These are phyloP conservation scores for Nephrotoma guestfalica DNA, from an alignment of 2,888 invertebrate genomes.

Conservation along the genomic window DNA sequence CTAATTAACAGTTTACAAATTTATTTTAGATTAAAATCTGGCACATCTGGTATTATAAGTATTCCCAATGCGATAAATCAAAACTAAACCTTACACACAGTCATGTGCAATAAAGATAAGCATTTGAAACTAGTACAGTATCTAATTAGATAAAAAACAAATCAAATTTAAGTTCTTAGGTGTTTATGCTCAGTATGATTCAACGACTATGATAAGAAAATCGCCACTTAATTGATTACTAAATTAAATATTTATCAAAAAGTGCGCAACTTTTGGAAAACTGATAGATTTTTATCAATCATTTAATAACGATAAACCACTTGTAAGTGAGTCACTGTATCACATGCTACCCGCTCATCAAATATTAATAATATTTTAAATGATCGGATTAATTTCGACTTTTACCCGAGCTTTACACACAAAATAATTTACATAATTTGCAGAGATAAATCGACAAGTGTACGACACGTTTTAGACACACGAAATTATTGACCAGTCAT, in stretches of 20 bases:
- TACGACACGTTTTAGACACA: neutral
- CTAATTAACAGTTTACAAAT: no score
- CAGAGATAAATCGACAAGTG: neutral
- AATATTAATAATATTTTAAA: no score
- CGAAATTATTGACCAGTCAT: neutral
- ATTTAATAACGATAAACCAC: neutral
- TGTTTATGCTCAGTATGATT: neutral
- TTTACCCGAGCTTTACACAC: neutral
- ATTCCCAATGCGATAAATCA: neutral
- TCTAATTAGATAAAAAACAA: neutral
- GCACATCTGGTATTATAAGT: neutral
- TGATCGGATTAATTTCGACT: neutral
- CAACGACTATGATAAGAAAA: neutral
- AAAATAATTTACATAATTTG: neutral
- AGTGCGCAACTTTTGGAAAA: neutral
- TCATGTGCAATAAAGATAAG: neutral
- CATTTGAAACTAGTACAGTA: neutral
- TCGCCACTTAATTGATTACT: neutral
- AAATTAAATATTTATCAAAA: neutral
- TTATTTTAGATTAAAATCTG: no score
- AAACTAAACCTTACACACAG: neutral
- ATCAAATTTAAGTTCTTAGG: neutral
- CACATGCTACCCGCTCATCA: neutral
- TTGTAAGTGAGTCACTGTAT: neutral
- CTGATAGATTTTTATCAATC: neutral